Percentiles rank a stretch among this genome's conserved stretches.
Conservation (phyloP, 1,140 invertebrate genomes). For the Coenobita brevimanus region DNA sequence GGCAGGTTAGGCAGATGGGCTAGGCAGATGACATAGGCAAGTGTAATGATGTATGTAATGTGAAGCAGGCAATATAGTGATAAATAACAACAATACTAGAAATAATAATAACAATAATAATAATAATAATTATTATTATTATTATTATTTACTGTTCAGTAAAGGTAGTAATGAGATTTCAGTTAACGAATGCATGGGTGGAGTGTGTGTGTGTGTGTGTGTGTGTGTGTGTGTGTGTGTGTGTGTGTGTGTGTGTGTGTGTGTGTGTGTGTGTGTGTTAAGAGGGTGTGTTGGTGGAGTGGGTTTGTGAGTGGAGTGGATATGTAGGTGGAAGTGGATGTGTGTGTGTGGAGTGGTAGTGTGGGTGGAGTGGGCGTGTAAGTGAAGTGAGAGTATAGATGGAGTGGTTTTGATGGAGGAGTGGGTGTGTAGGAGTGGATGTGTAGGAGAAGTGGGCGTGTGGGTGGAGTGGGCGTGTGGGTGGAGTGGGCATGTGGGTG, state of each 20-base stretch:
- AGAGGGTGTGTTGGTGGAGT: background rate
- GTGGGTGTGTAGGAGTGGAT: background rate
- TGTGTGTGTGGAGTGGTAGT: background rate
- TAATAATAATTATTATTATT: no score
- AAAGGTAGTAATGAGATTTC: no score
- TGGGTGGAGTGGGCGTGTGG: background rate
- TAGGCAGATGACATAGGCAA: no score
- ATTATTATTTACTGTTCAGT: no score
- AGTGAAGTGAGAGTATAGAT: background rate
- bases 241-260: background rate
- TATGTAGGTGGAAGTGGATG: background rate
- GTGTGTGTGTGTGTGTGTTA: background rate
- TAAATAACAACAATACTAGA: no score
- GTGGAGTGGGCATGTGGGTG: conserved; percentile 2
- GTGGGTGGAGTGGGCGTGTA: background rate
- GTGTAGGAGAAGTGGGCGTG: background rate
- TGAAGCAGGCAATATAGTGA: no score
- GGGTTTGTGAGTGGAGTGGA: background rate
- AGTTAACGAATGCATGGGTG: no score
- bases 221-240: background rate
- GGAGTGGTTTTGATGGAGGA: background rate
- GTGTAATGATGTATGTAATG: no score
- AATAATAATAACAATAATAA: no score
- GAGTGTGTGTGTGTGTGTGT: background rate
- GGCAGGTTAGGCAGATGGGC: no score